These are phyloP conservation scores for Argentina silus DNA, from an alignment of 2,797 vertebrate species.

Conservation along the genomic window DNA sequence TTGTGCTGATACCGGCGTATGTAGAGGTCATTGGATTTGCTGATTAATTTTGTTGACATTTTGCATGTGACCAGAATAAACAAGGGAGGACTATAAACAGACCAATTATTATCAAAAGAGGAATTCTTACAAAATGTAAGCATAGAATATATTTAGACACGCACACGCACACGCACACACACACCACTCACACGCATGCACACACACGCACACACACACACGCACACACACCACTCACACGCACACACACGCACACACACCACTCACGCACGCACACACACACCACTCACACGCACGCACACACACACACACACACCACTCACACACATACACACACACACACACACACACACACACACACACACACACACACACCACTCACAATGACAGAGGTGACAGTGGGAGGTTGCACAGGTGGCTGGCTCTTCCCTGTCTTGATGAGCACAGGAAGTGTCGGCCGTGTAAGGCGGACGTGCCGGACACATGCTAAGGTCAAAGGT, in stretches of 20 bases:
- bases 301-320: constrained; percentile 20
- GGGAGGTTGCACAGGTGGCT: constrained; percentile 57
- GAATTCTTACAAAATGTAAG: neutral
- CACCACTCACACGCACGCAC: constrained; percentile 7
- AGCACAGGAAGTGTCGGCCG: constrained; percentile 65
- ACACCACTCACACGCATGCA: constrained; percentile 24
- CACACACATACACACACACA: constrained; percentile 20
- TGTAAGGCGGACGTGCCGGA: constrained; percentile 55
- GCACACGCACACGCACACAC: constrained; percentile 1
- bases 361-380: constrained; percentile 19
- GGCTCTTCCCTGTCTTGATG: constrained; percentile 56
- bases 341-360: constrained; percentile 8
- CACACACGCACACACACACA: constrained; percentile 3
- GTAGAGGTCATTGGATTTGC: neutral
- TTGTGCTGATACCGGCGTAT: neutral
- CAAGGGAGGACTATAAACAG: too few species aligned
- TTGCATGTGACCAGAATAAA: too few species aligned
- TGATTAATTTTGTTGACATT: constrained; percentile 8
- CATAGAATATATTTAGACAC: too few species aligned
- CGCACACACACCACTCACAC: too few species aligned
- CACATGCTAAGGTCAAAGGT: constrained; percentile 64
- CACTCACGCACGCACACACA: constrained; percentile 23
- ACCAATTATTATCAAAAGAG: too few species aligned
- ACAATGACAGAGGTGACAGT: constrained; percentile 37
- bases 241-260: constrained; percentile 11